phyloP scores from a whole-genome alignment of 2,888 invertebrate species.

The Hoplodrina ambigua region DNA sequence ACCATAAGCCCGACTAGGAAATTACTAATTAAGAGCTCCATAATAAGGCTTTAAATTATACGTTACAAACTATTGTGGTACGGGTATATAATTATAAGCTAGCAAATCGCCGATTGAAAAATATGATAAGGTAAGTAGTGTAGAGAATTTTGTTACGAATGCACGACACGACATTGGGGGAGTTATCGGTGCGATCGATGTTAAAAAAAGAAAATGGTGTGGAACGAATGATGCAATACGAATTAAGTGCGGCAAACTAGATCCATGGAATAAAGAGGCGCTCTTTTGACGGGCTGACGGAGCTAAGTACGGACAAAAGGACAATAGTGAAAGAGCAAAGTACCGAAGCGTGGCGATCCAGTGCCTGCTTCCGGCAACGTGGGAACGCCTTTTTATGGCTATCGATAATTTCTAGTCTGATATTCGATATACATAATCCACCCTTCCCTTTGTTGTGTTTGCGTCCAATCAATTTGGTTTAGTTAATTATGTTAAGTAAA shows the following conservation, averaged over 20 bases:
- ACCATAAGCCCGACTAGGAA: constrained; percentile 71
- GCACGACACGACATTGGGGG: constrained; percentile 69
- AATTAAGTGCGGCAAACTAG: constrained; percentile 86
- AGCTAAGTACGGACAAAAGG: constrained; percentile 84
- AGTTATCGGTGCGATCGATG: constrained; percentile 74
- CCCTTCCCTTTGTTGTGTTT: constrained; percentile 32
- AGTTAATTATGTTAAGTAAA: constrained; percentile 4
- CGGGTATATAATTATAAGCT: constrained; percentile 63
- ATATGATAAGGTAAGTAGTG: constrained; percentile 68
- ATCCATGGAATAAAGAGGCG: constrained; percentile 80
- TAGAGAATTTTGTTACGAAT: constrained; percentile 66
- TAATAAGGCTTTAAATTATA: constrained; percentile 62
- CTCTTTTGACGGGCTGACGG: constrained; percentile 82
- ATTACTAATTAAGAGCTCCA: constrained; percentile 68
- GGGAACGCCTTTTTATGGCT: constrained; percentile 84
- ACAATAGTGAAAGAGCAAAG: constrained; percentile 86
- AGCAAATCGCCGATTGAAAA: constrained; percentile 63
- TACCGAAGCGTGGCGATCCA: constrained; percentile 87
- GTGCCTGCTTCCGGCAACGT: constrained; percentile 84
- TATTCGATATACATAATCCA: constrained; percentile 70
- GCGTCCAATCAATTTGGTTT: constrained; percentile 31
- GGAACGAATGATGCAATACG: constrained; percentile 85
- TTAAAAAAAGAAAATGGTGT: constrained; percentile 78
- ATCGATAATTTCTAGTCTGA: constrained; percentile 75
- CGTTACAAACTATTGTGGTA: constrained; percentile 51